These are phyloP conservation scores for Andrena marginata DNA, from an alignment of 2,888 invertebrate genomes.

Conservation along the genomic window DNA sequence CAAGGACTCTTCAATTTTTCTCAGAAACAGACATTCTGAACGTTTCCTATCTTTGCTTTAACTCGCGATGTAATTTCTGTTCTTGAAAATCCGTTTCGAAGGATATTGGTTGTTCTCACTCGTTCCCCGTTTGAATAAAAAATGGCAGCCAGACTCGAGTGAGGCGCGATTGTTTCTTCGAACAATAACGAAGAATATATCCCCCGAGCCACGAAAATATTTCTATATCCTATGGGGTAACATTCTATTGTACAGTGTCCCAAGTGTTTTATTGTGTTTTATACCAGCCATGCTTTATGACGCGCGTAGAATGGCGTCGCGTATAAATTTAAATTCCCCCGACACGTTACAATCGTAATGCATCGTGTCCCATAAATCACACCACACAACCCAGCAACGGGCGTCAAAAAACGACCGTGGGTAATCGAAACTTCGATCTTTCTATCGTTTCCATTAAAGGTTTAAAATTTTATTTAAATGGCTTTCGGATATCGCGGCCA, in stretches of 20 bases:
- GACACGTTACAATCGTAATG: not conserved
- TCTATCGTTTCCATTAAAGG: not conserved
- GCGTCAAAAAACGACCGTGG: not conserved
- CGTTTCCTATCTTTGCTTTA: no score
- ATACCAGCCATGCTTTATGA: constrained; percentile 20
- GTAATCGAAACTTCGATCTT: constrained; percentile 12
- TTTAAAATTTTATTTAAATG: not conserved
- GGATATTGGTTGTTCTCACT: no score
- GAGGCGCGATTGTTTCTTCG: not conserved
- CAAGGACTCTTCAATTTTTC: no score
- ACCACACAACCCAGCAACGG: no score
- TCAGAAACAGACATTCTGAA: no score
- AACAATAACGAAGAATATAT: not conserved
- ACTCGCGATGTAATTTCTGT: no score
- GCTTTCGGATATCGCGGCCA: not conserved
- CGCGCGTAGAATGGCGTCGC: constrained; percentile 12
- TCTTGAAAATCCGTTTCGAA: no score
- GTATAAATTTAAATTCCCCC: constrained; percentile 33
- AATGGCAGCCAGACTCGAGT: no score
- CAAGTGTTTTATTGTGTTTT: constrained; percentile 16
- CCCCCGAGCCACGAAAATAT: not conserved
- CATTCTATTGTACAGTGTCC: not conserved
- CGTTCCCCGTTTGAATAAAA: no score
- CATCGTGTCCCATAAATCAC: not conserved
- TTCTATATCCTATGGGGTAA: not conserved